A percentile compares a stretch with the other conserved stretches of the same genome.
Evolutionary conservation across 2,797 vertebrate species (phyloP).

Genomic region (Sebastolobus altivelis): DNA sequence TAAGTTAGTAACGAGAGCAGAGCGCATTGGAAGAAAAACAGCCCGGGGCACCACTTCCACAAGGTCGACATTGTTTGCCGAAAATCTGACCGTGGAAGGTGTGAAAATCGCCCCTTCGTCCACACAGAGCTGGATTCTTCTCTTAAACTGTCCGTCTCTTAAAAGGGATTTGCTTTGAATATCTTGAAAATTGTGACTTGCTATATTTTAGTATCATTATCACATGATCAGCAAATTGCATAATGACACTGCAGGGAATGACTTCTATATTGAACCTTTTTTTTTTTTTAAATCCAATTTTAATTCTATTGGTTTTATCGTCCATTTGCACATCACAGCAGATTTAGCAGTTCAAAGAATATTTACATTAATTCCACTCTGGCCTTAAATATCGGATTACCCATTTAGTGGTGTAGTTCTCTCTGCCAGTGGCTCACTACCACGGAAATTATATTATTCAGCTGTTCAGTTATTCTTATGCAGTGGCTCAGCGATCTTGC

Average conservation of each 20-base stretch:
- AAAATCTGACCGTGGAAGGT: slow-evolving; percentile 61
- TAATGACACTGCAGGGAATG: slow-evolving; percentile 5
- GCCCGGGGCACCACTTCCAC: slow-evolving; percentile 64
- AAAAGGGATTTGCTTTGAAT: slow-evolving; percentile 29
- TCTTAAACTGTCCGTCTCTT: slow-evolving; percentile 16
- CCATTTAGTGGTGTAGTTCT: slow-evolving; percentile 15
- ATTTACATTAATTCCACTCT: slow-evolving; percentile 57
- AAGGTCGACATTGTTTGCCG: slow-evolving; percentile 77
- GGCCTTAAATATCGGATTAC: slow-evolving; percentile 39
- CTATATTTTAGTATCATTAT: slow-evolving; percentile 21
- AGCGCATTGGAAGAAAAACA: slow-evolving; percentile 72
- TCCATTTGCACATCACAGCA: slow-evolving; percentile 33
- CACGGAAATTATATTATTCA: slow-evolving; percentile 47
- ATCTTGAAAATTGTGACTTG: slow-evolving; percentile 5
- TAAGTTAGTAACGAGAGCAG: slow-evolving; percentile 69
- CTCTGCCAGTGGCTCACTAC: slow-evolving; percentile 31
- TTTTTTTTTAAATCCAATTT: not conserved
- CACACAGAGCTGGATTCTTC: slow-evolving; percentile 38
- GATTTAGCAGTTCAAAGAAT: slow-evolving; percentile 42
- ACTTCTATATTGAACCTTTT: slow-evolving; percentile 6
- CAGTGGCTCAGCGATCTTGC: slow-evolving; percentile 24
- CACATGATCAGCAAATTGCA: slow-evolving; percentile 27
- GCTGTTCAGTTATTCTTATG: slow-evolving; percentile 42
- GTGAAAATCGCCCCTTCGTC: slow-evolving; percentile 58
- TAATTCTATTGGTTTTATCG: slow-evolving; percentile 47